phyloP scores from a whole-genome alignment of 2,113 vertebrate genomes.

The Rhinolophus sinicus region DNA sequence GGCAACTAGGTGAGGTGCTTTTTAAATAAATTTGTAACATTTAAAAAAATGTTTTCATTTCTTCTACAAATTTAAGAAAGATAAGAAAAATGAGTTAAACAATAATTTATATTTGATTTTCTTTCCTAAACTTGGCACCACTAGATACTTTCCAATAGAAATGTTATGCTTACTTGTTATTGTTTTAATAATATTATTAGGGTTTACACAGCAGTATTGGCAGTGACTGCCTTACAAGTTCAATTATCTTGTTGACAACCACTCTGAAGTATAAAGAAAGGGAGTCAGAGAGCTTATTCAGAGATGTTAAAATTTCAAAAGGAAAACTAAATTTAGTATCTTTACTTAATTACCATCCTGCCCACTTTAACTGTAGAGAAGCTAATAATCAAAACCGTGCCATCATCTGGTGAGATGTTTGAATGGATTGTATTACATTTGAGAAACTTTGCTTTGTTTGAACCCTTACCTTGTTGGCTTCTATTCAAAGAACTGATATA shows the following conservation, averaged over 20 bases:
- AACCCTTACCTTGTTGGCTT: not conserved
- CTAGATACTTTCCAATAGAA: not conserved
- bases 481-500: not conserved
- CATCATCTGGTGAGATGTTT: not conserved
- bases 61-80: slow-evolving; percentile 24
- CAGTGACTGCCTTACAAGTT: not conserved
- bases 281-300: not conserved
- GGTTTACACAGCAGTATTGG: not conserved
- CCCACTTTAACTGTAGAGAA: not conserved
- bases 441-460: not conserved
- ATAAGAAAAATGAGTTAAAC: not conserved
- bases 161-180: not conserved
- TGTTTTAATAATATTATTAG: not conserved
- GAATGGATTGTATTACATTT: not conserved
- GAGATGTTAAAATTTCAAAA: slow-evolving; percentile 8
- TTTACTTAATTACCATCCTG: not conserved
- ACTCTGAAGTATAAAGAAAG: not conserved
- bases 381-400: not conserved
- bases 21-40: not conserved
- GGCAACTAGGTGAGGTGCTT: not conserved
- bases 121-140: not conserved
- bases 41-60: slow-evolving; percentile 38
- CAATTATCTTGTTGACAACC: not conserved
- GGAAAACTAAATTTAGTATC: not conserved
- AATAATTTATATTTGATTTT: not conserved